Evolutionary conservation across 1,140 invertebrate species (phyloP), one percentile per base, ranked within the genome.

Genomic region (Holotrichia oblita): DNA sequence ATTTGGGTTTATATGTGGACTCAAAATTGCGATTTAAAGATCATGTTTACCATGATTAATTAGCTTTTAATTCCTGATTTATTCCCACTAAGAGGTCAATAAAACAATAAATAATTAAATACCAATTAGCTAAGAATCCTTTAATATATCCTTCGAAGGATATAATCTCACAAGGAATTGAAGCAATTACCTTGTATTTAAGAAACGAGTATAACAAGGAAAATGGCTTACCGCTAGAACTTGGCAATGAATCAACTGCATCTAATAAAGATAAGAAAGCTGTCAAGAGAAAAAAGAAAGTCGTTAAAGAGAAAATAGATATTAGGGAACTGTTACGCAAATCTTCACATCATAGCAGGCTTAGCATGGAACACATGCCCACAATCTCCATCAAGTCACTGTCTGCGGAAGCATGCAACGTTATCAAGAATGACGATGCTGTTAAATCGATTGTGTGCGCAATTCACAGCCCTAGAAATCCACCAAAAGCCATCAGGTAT

Each of bases 91-190:
- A n/a, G n/a, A n/a, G n/a, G n/a, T n/a, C n/a, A n/a, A n/a, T n/a
- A n/a, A n/a, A n/a, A n/a, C n/a, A n/a, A n/a, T n/a, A n/a, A n/a
- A n/a, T n/a, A n/a, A n/a, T n/a, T n/a, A n/a, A n/a, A n/a, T n/a
- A n/a, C n/a, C 74, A 76, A 17, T n/a, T 55, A n/a, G 48, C 48
- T 9, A 55, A 55, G 14, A 72, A 72, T 55, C 48, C 48, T 55
- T 17, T 55, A 55, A 0, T n/a, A 55, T 55, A 55, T 55, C 48
- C 48, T n/a, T 55, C 48, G 4, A 14, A 55, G 0, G 48, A 55
- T 55, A n/a, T 55, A 55, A n/a, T 55, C 48, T 55, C 48, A 17
- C 14, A 55, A 55, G 48, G 48, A 6, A 55, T 12, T 6, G 3
- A 55, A 55, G 48, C 48, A 6, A n/a, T 55, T 55, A n/a, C 0